Conservation (phyloP, 2,888 invertebrate genomes). For the Mactromeris polynyma region DNA sequence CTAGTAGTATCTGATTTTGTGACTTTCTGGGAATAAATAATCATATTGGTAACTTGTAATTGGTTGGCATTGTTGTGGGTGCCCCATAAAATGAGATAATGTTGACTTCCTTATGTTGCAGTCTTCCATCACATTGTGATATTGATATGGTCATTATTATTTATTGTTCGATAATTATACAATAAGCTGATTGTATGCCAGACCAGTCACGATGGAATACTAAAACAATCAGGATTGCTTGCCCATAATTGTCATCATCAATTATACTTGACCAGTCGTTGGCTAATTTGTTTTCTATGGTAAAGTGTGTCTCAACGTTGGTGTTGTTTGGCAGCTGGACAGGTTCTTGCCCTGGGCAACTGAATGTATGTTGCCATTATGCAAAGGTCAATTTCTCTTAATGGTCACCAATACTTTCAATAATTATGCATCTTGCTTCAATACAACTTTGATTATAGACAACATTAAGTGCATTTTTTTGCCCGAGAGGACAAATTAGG, state of each 20-base stretch:
- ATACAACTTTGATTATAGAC: background rate
- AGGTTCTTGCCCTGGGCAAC: slow-evolving; percentile 23
- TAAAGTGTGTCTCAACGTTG: slow-evolving; percentile 15
- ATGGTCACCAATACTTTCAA: slow-evolving; percentile 15
- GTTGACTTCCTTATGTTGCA: background rate
- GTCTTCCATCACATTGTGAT: background rate
- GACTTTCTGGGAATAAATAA: background rate
- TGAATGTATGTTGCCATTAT: slow-evolving; percentile 12
- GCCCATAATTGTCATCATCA: slow-evolving; percentile 11
- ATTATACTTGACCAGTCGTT: slow-evolving; percentile 25
- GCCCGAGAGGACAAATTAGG: slow-evolving; percentile 13
- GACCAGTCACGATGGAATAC: background rate
- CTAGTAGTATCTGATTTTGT: background rate
- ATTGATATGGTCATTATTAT: slow-evolving; percentile 5
- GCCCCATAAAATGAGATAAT: slow-evolving; percentile 4
- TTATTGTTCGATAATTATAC: slow-evolving; percentile 28
- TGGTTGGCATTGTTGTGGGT: background rate
- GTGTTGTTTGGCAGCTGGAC: slow-evolving; percentile 11
- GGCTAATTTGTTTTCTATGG: slow-evolving; percentile 22
- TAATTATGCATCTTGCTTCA: slow-evolving; percentile 8
- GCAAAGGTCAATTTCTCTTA: slow-evolving; percentile 18
- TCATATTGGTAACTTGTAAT: background rate
- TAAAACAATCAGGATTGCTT: background rate
- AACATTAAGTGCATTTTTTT: background rate
- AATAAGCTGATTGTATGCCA: slow-evolving; percentile 1